Base-by-base conservation (phyloP, 2,888 invertebrate genomes). In the Nymphalis urticae region DNA sequence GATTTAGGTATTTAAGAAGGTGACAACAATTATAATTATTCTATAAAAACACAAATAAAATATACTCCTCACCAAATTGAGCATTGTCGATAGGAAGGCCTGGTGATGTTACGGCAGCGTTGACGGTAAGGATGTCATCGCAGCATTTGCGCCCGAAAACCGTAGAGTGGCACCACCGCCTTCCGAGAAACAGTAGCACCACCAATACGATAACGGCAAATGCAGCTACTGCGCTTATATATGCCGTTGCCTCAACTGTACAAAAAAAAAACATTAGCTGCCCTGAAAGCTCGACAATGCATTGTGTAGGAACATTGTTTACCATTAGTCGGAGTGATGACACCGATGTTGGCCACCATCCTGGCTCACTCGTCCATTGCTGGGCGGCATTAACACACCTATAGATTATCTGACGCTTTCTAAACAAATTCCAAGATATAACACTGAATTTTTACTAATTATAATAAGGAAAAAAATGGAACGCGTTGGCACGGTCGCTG, bases 161-260 rank as follows among this genome's bases (percentile, higher is more conserved):
- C 72, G 92, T 79, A 24, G 87, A 75, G 84, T 88, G 80, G 85
- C 91, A 85, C 93, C 93, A 92, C 87, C 96, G 95, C 81, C 97
- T 96, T 84, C 97, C 97, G 76, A 98, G 94, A 92, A 98, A 98
- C 76, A 98, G 94, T 80, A 97, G 95, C 80, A 98, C 94, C 75
- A 98, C 95, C 79, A 98, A 93, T 77, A 98, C 94, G 71, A 98
- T 93, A 27, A 95, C 95, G 66, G 97, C 95, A 83, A 98, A 95
- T 73, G 96, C 97, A 73, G 96, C 96, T 79, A 97, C 95, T 73
- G 96, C 97, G 81, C 97, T 97, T 85, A 98, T 94, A 85, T 97
- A 96, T 83, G 97, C 97, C 80, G 97, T 96, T 80, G 97, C 96
- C 93, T 97, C 97, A 88, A 95, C 94, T 87, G 95, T 92, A 89